Conservation (phyloP, 1,140 invertebrate genomes). For the Apis cerana region DNA sequence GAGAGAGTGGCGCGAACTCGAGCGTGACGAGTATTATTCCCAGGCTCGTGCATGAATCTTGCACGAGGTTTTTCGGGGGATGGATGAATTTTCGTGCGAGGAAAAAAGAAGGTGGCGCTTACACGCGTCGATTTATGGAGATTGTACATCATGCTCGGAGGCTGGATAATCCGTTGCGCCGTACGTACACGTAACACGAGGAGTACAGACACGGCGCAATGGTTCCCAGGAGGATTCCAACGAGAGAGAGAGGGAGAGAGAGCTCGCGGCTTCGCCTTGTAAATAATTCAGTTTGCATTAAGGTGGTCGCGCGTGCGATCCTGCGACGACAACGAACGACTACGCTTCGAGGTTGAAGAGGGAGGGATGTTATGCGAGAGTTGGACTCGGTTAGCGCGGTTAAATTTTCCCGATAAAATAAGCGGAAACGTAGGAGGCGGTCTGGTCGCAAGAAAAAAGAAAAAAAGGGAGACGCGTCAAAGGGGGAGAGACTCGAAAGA, state of each 20-base stretch:
- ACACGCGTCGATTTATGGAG: slow-evolving; percentile 46
- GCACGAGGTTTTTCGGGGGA: background rate
- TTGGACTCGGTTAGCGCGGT: too few relatives aligned
- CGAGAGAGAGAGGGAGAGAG: background rate
- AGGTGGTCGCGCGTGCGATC: background rate
- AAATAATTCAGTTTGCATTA: slow-evolving; percentile 49
- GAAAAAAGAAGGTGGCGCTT: slow-evolving; percentile 15
- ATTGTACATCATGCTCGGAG: slow-evolving; percentile 38
- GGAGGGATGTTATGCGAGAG: background rate
- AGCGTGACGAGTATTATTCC: slow-evolving; percentile 1
- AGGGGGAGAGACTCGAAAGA: too few relatives aligned
- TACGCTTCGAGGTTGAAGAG: too few relatives aligned
- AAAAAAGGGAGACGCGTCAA: too few relatives aligned
- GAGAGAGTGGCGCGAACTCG: background rate
- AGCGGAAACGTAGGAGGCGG: too few relatives aligned
- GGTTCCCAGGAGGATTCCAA: slow-evolving; percentile 47
- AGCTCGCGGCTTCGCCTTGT: slow-evolving; percentile 10
- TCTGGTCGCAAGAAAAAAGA: too few relatives aligned
- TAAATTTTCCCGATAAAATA: too few relatives aligned
- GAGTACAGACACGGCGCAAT: slow-evolving; percentile 16
- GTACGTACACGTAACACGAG: background rate
- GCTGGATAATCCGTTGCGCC: slow-evolving; percentile 35
- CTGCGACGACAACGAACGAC: background rate
- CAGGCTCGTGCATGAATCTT: slow-evolving; percentile 23
- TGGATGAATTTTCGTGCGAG: background rate